Percentiles rank a stretch among this genome's conserved stretches.
These are phyloP conservation scores for Drepana arcuata DNA, from an alignment of 1,140 invertebrate genomes.

Conservation along the genomic window DNA sequence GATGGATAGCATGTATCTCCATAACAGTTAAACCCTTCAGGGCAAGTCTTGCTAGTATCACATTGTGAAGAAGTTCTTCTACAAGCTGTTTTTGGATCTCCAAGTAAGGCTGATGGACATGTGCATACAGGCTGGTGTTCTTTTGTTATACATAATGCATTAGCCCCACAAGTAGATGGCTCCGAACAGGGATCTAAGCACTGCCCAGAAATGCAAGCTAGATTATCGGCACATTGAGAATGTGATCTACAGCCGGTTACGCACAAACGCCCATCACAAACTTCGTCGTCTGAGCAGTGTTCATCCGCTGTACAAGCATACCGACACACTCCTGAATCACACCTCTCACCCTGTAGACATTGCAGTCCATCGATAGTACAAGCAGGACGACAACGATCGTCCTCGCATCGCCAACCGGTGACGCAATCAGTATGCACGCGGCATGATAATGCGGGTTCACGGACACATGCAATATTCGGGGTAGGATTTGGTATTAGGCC, in stretches of 20 bases:
- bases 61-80: constrained; percentile 78
- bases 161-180: constrained; percentile 87
- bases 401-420: constrained; percentile 79
- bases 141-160: constrained; percentile 79
- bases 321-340: constrained; percentile 79
- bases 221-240: constrained; percentile 79
- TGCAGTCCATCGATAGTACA: constrained; percentile 82
- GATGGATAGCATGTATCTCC: constrained; percentile 81
- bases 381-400: constrained; percentile 80
- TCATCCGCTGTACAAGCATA: constrained; percentile 83
- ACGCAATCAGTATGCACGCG: constrained; percentile 81
- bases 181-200: constrained; percentile 83
- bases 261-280: constrained; percentile 87
- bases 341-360: constrained; percentile 88
- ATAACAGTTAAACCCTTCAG: constrained; percentile 79
- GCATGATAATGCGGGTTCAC: constrained; percentile 81
- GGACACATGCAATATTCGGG: constrained; percentile 85
- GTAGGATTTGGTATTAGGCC: constrained; percentile 89
- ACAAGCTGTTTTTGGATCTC: constrained; percentile 83
- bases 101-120: constrained; percentile 81
- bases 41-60: constrained; percentile 76
- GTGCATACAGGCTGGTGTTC: constrained; percentile 82
- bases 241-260: constrained; percentile 86
- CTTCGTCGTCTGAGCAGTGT: constrained; percentile 85
- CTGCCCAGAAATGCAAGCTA: constrained; percentile 82